Conservation (phyloP, 2,888 invertebrate species). For the Torymus auratus region DNA sequence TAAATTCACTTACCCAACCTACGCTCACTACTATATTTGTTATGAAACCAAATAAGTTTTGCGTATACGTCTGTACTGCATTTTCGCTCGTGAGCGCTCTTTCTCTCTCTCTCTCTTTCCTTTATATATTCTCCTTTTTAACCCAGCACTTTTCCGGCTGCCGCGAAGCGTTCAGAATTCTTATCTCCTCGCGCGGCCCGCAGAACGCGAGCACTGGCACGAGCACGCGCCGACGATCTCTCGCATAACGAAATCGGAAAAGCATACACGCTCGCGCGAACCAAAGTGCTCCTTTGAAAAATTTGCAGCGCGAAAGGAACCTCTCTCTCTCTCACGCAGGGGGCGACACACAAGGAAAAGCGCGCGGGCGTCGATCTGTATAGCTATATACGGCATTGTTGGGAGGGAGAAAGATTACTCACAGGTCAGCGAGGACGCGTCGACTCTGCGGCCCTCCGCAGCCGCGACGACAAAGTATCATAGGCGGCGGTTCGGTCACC, state of each 20-base stretch:
- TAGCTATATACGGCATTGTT: constrained; percentile 28
- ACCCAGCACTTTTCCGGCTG: too few species aligned
- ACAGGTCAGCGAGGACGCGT: constrained; percentile 45
- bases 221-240: not conserved
- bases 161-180: too few species aligned
- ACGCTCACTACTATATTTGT: too few species aligned
- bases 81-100: too few species aligned
- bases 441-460: not conserved
- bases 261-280: too few species aligned
- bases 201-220: not conserved
- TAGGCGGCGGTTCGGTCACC: not conserved
- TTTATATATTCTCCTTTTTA: too few species aligned
- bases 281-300: too few species aligned
- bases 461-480: constrained; percentile 12
- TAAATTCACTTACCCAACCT: too few species aligned
- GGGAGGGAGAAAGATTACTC: constrained; percentile 37
- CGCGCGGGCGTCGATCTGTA: not conserved
- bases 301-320: constrained; percentile 2
- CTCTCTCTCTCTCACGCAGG: constrained; percentile 26
- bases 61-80: too few species aligned
- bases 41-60: too few species aligned
- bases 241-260: constrained; percentile 13
- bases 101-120: too few species aligned
- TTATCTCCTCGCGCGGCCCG: not conserved
- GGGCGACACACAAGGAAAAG: not conserved